Conservation (phyloP, 2,888 invertebrate species). For the Acrobasis suavella region DNA sequence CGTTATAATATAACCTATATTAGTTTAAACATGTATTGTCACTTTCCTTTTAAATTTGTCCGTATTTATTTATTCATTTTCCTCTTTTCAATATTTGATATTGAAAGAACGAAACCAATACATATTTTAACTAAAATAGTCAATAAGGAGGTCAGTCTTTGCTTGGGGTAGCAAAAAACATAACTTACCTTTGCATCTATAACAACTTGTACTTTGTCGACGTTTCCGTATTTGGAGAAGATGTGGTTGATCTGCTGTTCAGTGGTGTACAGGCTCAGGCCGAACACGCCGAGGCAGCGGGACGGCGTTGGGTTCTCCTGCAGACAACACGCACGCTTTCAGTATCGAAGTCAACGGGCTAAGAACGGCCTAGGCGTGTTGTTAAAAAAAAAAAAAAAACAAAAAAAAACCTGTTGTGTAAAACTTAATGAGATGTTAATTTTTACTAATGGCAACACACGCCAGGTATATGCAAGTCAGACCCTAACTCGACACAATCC, state of each 20-base stretch:
- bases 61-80: too few relatives aligned
- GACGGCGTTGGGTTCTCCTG: slow-evolving; percentile 93
- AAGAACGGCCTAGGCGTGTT: slow-evolving; percentile 6
- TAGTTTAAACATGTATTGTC: too few relatives aligned
- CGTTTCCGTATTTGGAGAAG: slow-evolving; percentile 95
- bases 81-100: too few relatives aligned
- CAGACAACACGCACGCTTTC: slow-evolving; percentile 26
- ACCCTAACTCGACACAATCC: slow-evolving; percentile 18
- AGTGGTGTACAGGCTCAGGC: slow-evolving; percentile 95
- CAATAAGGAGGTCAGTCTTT: too few relatives aligned
- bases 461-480: slow-evolving; percentile 18
- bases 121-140: too few relatives aligned
- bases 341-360: neutral
- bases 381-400: neutral
- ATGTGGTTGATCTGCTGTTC: slow-evolving; percentile 96
- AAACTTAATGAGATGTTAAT: neutral
- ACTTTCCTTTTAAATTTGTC: too few relatives aligned
- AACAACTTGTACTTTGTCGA: slow-evolving; percentile 96
- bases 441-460: slow-evolving; percentile 15
- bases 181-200: slow-evolving; percentile 95
- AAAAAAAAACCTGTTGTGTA: too few relatives aligned
- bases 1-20: too few relatives aligned
- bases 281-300: slow-evolving; percentile 96
- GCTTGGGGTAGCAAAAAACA: too few relatives aligned
- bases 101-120: too few relatives aligned